These are phyloP conservation scores for Rotaria socialis DNA, from an alignment of 2,888 invertebrate species.

Conservation along the genomic window DNA sequence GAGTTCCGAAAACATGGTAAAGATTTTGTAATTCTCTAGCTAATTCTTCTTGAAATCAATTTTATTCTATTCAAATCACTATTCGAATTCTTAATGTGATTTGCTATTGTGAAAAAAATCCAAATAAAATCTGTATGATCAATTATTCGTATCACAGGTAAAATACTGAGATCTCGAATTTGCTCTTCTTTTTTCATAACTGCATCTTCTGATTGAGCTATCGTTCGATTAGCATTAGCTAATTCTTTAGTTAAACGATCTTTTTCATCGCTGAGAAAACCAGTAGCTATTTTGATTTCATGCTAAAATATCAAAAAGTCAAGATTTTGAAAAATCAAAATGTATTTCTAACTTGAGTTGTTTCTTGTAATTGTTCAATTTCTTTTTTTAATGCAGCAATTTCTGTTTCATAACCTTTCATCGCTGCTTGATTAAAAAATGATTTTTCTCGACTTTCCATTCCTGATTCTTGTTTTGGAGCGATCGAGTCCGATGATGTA, in stretches of 20 bases:
- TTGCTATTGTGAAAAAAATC: too few relatives aligned
- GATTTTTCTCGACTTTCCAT: neutral
- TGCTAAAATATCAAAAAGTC: neutral
- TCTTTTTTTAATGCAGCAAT: neutral
- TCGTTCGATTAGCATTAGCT: neutral
- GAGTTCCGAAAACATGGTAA: too few relatives aligned
- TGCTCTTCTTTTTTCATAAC: constrained; percentile 1
- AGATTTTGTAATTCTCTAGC: neutral
- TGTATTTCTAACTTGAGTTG: neutral
- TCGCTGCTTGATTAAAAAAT: constrained; percentile 13
- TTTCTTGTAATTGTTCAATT: constrained; percentile 23
- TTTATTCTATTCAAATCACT: too few relatives aligned
- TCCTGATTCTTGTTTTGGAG: neutral
- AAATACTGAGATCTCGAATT: neutral
- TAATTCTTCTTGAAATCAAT: neutral
- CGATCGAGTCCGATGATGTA: neutral
- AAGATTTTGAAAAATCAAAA: too few relatives aligned
- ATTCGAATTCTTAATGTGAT: too few relatives aligned
- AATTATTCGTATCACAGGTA: too few relatives aligned
- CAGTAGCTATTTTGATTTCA: constrained; percentile 15
- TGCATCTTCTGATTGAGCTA: neutral
- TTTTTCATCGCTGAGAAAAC: constrained; percentile 15
- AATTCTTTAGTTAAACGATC: neutral
- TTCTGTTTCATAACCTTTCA: constrained; percentile 23
- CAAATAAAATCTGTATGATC: too few relatives aligned